Base-by-base conservation (phyloP, 1,140 invertebrate species). In the Euglossa dilemma region DNA sequence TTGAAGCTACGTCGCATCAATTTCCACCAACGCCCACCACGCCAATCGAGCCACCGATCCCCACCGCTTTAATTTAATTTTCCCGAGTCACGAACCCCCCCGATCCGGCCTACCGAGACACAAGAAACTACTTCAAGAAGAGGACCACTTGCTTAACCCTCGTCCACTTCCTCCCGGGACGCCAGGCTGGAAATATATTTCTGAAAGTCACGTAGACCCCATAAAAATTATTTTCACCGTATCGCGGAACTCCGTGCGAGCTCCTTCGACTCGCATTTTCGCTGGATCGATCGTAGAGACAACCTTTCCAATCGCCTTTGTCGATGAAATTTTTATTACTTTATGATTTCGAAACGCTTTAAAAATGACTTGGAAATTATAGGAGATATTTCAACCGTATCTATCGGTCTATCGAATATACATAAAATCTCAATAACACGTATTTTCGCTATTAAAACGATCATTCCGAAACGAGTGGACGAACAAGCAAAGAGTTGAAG, bases 21-120 rank as follows among this genome's bases (percentile, higher is more conserved):
- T 78, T 70, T 77, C 63, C 56, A 45, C 63, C 52, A 67, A 47
- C 43, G 43, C 12, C 43, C 20, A 18, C 50, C 52, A 57, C 43
- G 20, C 73, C 71, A 75, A 70, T 76, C 80, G 80, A 61, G 23
- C 71, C 50, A 20, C 36, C 36, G 8, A 50, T 43, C 69, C 69
- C 71, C 18, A 80, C 61, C 16, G 36, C 84, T 83, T 84, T 85
- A 87, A 88, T 88, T 87, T 76, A 50, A 85, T 90, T 88, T 78
- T 23, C 71, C 54, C 47, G 59, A 76, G 66, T 80, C 83, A 72
- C 72, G 82, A 80, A 81, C 54, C 25, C 23, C n/a, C n/a, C 50
- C 73, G 45, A 66, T 20, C 47, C 63, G 47, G 47, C 18, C 54
- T 25, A 59, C 81, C 23, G n/a, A 54, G 59, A 52, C 59, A 47